Conservation (phyloP, 2,888 invertebrate species). For the Anaspis maculata region DNA sequence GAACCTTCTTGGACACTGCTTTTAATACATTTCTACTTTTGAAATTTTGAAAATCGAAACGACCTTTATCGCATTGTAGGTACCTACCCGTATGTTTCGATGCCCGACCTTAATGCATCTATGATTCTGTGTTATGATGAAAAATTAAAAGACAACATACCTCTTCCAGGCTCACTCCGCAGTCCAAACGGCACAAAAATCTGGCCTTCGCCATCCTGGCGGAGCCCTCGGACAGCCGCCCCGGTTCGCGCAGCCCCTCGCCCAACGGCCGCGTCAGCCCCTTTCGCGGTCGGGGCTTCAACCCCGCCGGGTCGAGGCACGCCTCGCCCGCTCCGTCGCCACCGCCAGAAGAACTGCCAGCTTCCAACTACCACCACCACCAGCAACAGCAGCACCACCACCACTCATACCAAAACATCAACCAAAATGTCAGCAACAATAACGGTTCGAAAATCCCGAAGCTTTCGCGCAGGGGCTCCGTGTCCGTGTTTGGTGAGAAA, state of each 20-base stretch:
- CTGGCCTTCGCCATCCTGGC: slow-evolving; percentile 41
- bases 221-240: slow-evolving; percentile 30
- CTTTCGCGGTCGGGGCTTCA: slow-evolving; percentile 41
- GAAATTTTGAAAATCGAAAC: no score
- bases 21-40: no score
- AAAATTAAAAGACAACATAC: slow-evolving; percentile 2
- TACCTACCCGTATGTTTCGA: no score
- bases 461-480: slow-evolving; percentile 24
- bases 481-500: slow-evolving; percentile 29
- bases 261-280: slow-evolving; percentile 40
- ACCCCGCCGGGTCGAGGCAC: slow-evolving; percentile 38
- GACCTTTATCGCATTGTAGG: no score
- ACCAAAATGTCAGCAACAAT: no score
- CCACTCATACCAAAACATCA: no score
- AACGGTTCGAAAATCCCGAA: slow-evolving; percentile 34
- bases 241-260: slow-evolving; percentile 33
- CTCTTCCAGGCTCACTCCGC: slow-evolving; percentile 28
- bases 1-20: no score
- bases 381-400: no score
- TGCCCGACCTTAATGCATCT: no score
- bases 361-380: slow-evolving; percentile 12
- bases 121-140: not conserved
- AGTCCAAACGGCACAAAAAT: slow-evolving; percentile 31
- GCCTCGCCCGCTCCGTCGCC: slow-evolving; percentile 37
- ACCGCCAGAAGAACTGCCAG: slow-evolving; percentile 25